These are phyloP conservation scores for Phyllotreta cruciferae DNA, from an alignment of 2,888 invertebrate genomes.

Conservation along the genomic window DNA sequence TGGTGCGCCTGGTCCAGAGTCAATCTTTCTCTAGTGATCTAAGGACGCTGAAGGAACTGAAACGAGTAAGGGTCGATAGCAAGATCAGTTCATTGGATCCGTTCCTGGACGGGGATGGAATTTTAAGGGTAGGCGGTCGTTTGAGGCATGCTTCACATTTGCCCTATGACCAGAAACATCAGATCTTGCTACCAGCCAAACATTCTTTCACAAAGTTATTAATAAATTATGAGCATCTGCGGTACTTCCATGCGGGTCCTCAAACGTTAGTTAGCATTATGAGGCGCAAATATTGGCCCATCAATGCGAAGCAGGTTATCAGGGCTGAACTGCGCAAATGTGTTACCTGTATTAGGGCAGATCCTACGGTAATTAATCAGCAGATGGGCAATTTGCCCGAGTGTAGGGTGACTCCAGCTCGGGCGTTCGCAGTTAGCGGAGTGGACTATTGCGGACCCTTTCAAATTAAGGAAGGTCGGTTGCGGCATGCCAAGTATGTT, in stretches of 20 bases:
- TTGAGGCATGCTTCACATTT: conserved; percentile 10
- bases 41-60: too few relatives aligned
- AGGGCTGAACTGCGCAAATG: conserved; percentile 30
- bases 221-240: conserved; percentile 36
- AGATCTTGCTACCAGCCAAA: conserved; percentile 14
- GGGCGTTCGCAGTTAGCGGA: conserved; percentile 38
- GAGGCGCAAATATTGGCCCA: conserved; percentile 36
- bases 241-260: conserved; percentile 37
- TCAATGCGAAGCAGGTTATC: conserved; percentile 27
- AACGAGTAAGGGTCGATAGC: background rate
- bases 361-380: conserved; percentile 32
- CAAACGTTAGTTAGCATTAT: conserved; percentile 29
- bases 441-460: conserved; percentile 43
- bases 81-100: conserved; percentile 11
- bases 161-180: conserved; percentile 18
- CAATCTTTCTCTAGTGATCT: background rate
- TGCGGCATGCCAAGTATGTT: conserved; percentile 29
- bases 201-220: conserved; percentile 29
- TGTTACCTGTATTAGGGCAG: conserved; percentile 34
- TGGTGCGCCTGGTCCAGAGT: background rate
- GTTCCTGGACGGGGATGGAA: conserved; percentile 19
- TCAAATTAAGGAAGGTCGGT: conserved; percentile 36
- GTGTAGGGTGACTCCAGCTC: conserved; percentile 24
- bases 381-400: conserved; percentile 48
- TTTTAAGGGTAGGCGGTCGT: conserved; percentile 28